phyloP scores from a whole-genome alignment of 2,797 vertebrate species.

The Avahi laniger region DNA sequence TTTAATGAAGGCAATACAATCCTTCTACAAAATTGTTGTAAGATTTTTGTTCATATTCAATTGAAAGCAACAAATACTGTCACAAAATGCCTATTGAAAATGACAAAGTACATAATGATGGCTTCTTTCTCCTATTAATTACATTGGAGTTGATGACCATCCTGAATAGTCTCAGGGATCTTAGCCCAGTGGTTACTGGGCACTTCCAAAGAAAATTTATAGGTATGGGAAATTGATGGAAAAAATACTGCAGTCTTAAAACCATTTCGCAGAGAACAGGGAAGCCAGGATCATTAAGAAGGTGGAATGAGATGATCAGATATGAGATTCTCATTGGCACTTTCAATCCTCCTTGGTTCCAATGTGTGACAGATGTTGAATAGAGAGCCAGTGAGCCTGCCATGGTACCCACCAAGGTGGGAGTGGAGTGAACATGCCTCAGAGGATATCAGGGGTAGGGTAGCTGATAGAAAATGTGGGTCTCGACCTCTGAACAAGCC shows the following conservation, averaged over 20 bases:
- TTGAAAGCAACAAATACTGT: background rate
- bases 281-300: background rate
- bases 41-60: background rate
- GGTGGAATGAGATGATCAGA: background rate
- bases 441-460: background rate
- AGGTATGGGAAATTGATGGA: background rate
- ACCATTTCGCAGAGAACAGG: background rate
- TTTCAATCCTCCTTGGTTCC: background rate
- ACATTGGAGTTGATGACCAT: background rate
- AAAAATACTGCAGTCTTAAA: background rate
- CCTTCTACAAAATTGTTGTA: background rate
- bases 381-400: background rate
- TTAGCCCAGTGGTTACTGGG: background rate
- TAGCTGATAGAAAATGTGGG: background rate
- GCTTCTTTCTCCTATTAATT: background rate
- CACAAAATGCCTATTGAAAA: background rate
- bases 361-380: too few relatives aligned
- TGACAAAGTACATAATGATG: background rate
- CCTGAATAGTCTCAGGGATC: background rate
- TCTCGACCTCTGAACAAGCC: background rate
- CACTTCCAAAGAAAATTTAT: background rate
- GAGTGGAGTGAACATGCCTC: background rate
- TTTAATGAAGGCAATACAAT: background rate
- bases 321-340: background rate
- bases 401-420: background rate